Conservation (phyloP, 1,140 invertebrate genomes). For the Achroia grisella region DNA sequence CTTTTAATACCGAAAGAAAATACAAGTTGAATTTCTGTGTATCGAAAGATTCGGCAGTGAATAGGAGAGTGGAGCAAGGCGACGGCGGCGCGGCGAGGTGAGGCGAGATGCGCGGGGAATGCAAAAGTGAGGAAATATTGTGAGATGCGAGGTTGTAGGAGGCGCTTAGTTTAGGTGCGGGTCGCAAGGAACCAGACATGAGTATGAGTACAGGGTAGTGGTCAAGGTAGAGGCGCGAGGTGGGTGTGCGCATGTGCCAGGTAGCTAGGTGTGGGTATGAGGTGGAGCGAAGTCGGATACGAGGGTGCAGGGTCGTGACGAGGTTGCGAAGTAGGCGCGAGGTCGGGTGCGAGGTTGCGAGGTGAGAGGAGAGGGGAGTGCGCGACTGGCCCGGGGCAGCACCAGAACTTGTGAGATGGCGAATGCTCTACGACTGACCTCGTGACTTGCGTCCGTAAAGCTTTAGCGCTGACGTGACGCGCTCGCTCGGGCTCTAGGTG, state of each 20-base stretch:
- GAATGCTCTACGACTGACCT: slow-evolving; percentile 67
- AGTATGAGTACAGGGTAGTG: background rate
- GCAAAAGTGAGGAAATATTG: too few relatives aligned
- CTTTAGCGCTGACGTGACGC: slow-evolving; percentile 36
- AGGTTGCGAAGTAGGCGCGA: slow-evolving; percentile 1
- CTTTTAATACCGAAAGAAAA: too few relatives aligned
- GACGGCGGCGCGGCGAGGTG: slow-evolving; percentile 7
- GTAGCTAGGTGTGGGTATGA: slow-evolving; percentile 1
- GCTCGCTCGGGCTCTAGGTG: slow-evolving; percentile 47
- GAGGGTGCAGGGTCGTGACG: slow-evolving; percentile 2
- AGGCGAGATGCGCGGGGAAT: slow-evolving; percentile 6
- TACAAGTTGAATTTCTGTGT: too few relatives aligned
- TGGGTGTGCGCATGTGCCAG: background rate
- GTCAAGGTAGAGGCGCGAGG: background rate
- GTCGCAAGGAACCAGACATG: slow-evolving; percentile 2
- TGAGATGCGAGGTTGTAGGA: too few relatives aligned
- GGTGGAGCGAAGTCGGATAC: slow-evolving; percentile 2
- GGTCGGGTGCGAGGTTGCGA: slow-evolving; percentile 6
- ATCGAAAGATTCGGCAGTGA: background rate
- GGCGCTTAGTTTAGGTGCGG: background rate
- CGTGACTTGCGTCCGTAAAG: slow-evolving; percentile 46
- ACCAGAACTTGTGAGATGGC: slow-evolving; percentile 70
- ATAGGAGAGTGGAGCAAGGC: slow-evolving; percentile 5
- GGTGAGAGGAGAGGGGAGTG: slow-evolving; percentile 12
- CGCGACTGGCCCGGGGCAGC: slow-evolving; percentile 32